Evolutionary conservation across 1,140 invertebrate species (phyloP), one percentile per base, ranked within the genome.

Genomic region (Liolophura sinensis): DNA sequence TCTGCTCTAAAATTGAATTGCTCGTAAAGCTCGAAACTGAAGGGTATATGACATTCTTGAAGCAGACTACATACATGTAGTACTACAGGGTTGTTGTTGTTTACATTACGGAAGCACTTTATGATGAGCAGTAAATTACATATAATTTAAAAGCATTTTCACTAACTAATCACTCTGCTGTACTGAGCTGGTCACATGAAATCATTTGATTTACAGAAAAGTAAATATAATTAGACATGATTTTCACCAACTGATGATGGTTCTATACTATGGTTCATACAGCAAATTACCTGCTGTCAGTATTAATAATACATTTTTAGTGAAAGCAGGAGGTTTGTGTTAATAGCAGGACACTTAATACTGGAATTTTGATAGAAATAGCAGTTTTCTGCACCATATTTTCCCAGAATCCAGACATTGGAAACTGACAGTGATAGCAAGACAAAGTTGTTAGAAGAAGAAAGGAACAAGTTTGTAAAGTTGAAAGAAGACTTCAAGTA

Each of bases 401-500:
- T 27, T 67, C 70, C 12, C 31, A 83, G 79, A 65, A 76, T 79
- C 52, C 65, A 78, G 55, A 62, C 73, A 9, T 66, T 84, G 20
- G 81, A 84, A 62, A 62, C 69, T 18, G 62, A 71, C 9, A 68
- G 70, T 58, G 27, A 70, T 59, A 73, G 80, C 47, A 84, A 81
- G 65, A 76, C 80, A 9, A 77, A 71, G 67, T 62, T 74, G 24
- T 51, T 82, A 6, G 57, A 62, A 50, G 73, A 78, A 62, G 73
- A 79, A 60, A 74, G 68, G 58, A 56, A 58, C 11, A 80, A 78
- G 65, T 81, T 83, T 51, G 59, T 64, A 18, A 78, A 83, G 58
- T 60, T 84, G 16, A 83, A 83, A 64, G 80, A 83, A 60, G 81
- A 83, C 68, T 84, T 84, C 68, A 83, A 84, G 62, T 84, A 83